Evolutionary conservation across 2,797 vertebrate genomes (phyloP).

Genomic region (Protosalanx chinensis): DNA sequence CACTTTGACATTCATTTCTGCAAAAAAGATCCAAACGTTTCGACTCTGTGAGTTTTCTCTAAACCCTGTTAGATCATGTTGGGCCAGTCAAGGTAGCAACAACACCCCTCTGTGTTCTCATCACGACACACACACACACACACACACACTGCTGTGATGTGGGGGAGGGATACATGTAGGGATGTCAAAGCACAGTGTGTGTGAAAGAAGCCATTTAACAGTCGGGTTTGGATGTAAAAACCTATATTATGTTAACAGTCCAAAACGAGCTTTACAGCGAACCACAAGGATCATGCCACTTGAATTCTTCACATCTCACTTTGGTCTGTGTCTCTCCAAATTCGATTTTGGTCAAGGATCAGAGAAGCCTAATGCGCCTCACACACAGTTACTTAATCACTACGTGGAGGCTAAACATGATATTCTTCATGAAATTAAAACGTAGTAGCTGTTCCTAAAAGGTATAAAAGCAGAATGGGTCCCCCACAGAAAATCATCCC

Average conservation of each 20-base stretch:
- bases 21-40: not conserved
- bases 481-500: not conserved
- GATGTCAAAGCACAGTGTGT: not conserved
- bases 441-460: not conserved
- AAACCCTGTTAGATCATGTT: too few relatives aligned
- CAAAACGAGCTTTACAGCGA: not conserved
- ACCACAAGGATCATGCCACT: not conserved
- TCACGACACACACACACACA: not conserved
- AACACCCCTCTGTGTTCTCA: not conserved
- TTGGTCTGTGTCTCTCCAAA: not conserved
- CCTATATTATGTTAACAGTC: not conserved
- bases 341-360: not conserved
- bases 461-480: too few relatives aligned
- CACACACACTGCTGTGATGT: not conserved
- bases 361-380: not conserved
- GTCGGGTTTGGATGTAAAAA: not conserved
- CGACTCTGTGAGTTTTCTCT: too few relatives aligned
- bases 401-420: not conserved
- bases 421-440: too few relatives aligned
- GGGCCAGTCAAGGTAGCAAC: too few relatives aligned
- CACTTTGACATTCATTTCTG: not conserved
- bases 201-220: not conserved
- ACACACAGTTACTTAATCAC: not conserved
- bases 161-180: not conserved
- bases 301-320: not conserved